Evolutionary conservation across 2,888 invertebrate species (phyloP).

Genomic region (Oscheius sp.): DNA sequence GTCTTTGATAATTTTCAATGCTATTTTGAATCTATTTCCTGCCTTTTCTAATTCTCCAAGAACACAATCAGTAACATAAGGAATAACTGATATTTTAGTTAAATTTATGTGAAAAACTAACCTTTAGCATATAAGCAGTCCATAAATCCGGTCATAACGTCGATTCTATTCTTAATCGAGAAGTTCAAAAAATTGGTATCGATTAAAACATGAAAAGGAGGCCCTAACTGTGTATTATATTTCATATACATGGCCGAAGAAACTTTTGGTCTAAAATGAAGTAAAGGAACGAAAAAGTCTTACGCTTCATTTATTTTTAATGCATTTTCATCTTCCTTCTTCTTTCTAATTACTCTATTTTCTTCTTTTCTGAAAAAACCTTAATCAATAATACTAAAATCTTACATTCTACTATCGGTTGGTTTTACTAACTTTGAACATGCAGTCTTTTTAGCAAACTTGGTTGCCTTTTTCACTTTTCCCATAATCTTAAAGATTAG

Average conservation of each 20-base stretch:
- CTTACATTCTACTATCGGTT: conserved; percentile 68
- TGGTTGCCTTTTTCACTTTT: conserved; percentile 50
- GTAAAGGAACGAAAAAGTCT: conserved; percentile 32
- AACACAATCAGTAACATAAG: conserved; percentile 97
- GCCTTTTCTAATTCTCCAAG: conserved; percentile 95
- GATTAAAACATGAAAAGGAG: conserved; percentile 92
- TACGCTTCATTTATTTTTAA: conserved; percentile 66
- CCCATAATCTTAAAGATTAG: too few relatives aligned
- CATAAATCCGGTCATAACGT: conserved; percentile 97
- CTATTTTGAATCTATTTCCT: conserved; percentile 91
- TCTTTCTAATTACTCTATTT: conserved; percentile 59
- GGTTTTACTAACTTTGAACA: conserved; percentile 65
- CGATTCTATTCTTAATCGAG: conserved; percentile 94
- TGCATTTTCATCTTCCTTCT: conserved; percentile 67
- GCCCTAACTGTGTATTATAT: conserved; percentile 96
- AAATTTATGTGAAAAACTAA: conserved; percentile 52
- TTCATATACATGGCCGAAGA: conserved; percentile 91
- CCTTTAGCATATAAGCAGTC: conserved; percentile 96
- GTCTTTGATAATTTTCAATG: conserved; percentile 89
- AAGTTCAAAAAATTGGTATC: conserved; percentile 99
- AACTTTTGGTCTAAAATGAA: conserved; percentile 60
- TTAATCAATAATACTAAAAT: neutral
- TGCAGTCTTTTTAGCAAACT: conserved; percentile 41
- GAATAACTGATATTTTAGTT: conserved; percentile 79
- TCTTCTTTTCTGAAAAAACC: conserved; percentile 65